Percentiles rank a stretch among this genome's conserved stretches.
Evolutionary conservation across 1,140 invertebrate species (phyloP).

Genomic region (Nymphalis io): DNA sequence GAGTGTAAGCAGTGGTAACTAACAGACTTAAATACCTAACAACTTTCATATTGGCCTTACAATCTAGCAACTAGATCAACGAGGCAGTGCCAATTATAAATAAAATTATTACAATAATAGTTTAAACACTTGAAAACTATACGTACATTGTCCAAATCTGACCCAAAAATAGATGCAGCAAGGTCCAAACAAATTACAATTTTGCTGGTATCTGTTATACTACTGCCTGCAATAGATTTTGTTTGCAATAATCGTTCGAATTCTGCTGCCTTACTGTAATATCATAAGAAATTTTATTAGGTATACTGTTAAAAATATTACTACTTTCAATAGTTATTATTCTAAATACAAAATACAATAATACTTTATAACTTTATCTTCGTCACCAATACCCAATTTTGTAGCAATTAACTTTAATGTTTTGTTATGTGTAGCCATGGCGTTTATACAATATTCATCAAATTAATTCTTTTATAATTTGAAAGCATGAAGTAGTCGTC

Average conservation of each 20-base stretch:
- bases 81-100: no score
- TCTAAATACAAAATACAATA: no score
- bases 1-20: no score
- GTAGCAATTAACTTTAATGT: conserved; percentile 59
- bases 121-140: neutral
- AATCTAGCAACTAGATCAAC: no score
- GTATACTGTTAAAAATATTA: neutral
- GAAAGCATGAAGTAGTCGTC: neutral
- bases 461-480: neutral
- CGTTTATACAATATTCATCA: conserved; percentile 11
- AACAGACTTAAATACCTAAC: no score
- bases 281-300: neutral
- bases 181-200: conserved; percentile 67
- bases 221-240: conserved; percentile 56
- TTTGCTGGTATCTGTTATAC: conserved; percentile 67
- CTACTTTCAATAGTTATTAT: no score
- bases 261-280: conserved; percentile 70
- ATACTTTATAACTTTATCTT: conserved; percentile 69
- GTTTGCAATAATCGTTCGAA: conserved; percentile 66
- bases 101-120: no score
- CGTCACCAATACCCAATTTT: conserved; percentile 59
- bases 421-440: conserved; percentile 57
- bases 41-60: no score
- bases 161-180: conserved; percentile 51
- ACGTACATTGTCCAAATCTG: conserved; percentile 61